A percentile compares a stretch with the other conserved stretches of the same genome.
Conservation (phyloP, 2,113 vertebrate species). For the Alexandromys fortis region DNA sequence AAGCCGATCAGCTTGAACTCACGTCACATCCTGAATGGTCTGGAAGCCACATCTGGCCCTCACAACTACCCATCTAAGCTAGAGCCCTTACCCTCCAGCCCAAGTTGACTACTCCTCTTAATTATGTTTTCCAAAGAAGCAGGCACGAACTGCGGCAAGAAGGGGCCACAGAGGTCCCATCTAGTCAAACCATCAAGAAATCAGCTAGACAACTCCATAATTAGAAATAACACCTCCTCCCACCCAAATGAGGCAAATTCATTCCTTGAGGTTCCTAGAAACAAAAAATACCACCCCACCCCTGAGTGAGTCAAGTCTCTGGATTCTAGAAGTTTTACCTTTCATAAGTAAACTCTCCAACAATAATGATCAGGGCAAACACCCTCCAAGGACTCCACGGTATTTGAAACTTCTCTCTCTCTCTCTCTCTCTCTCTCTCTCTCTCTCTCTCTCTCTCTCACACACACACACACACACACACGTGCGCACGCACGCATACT, state of each 20-base stretch:
- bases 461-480: neutral
- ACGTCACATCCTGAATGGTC: neutral
- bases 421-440: no score
- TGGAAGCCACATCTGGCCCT: neutral
- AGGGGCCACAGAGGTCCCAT: neutral
- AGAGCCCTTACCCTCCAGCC: neutral
- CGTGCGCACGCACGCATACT: neutral
- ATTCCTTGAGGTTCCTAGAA: constrained; percentile 49
- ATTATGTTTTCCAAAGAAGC: neutral
- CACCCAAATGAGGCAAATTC: neutral
- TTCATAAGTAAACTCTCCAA: constrained; percentile 53
- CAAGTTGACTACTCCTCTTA: neutral
- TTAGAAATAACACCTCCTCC: constrained; percentile 35
- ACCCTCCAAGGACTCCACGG: constrained; percentile 18
- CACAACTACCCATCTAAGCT: neutral
- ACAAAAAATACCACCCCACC: constrained; percentile 23
- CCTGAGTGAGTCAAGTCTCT: constrained; percentile 36
- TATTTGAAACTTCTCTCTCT: constrained; percentile 20
- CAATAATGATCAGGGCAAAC: constrained; percentile 6
- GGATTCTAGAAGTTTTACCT: constrained; percentile 46
- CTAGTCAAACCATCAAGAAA: neutral
- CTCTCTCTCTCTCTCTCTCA: no score
- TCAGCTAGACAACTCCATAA: neutral
- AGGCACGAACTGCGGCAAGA: neutral
- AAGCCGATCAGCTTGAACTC: neutral